Percentiles rank a stretch among this genome's conserved stretches.
These are phyloP conservation scores for Ceyx cyanopectus DNA, from an alignment of 2,113 vertebrate genomes.

Conservation along the genomic window DNA sequence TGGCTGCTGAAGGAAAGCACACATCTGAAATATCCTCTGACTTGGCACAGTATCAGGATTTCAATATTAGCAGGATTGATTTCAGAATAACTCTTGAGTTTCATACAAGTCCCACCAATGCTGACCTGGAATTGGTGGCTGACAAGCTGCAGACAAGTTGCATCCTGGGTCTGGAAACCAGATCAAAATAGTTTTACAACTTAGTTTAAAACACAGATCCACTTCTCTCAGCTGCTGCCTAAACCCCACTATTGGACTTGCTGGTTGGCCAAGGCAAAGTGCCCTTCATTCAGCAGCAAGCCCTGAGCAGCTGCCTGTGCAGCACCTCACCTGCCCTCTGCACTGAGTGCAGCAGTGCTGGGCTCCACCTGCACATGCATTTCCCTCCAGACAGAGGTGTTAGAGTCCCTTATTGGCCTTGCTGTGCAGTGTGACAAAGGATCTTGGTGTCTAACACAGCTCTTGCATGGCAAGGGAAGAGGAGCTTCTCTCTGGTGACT, in stretches of 20 bases:
- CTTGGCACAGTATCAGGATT: not conserved
- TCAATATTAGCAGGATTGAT: not conserved
- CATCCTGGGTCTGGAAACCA: not conserved
- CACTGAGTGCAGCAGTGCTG: not conserved
- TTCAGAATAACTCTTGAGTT: not conserved
- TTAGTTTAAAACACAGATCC: not conserved
- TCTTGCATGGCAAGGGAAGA: not conserved
- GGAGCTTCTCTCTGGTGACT: too few species aligned
- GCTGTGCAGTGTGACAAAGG: not conserved
- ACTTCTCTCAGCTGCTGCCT: not conserved
- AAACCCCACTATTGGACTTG: not conserved
- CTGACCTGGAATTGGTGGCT: not conserved
- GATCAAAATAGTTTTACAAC: not conserved
- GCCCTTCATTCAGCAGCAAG: not conserved
- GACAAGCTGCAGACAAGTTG: not conserved
- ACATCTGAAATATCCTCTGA: not conserved
- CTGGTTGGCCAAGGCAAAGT: not conserved
- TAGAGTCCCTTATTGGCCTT: fast-evolving
- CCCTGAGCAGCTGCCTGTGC: fast-evolving
- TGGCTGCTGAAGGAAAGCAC: not conserved
- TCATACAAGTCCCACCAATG: not conserved
- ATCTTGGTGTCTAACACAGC: not conserved
- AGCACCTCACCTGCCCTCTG: not conserved
- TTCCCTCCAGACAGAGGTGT: fast-evolving
- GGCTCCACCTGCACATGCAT: fast-evolving